phyloP scores from a whole-genome alignment of 1,140 invertebrate genomes.

The Druon quercuslanigerum region DNA sequence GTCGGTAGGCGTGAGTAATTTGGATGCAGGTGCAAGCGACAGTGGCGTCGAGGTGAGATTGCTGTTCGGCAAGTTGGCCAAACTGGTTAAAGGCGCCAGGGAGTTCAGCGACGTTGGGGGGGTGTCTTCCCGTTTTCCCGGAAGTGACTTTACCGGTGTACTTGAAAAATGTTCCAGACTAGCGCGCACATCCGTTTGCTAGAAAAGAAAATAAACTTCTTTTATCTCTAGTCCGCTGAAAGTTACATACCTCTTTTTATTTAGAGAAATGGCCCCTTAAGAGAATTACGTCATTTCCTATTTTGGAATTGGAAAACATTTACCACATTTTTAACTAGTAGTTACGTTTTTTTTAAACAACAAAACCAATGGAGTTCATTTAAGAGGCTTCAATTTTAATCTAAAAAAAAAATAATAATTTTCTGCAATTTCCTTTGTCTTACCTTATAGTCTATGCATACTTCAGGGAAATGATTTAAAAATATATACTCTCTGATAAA shows the following conservation, averaged over 20 bases:
- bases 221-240: neutral
- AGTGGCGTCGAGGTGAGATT: conserved; percentile 70
- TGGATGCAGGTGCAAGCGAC: conserved; percentile 70
- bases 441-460: too few species aligned
- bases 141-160: conserved; percentile 71
- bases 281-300: too few species aligned
- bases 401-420: too few species aligned
- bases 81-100: conserved; percentile 71
- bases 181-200: conserved; percentile 74
- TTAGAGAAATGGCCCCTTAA: neutral
- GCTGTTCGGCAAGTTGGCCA: conserved; percentile 72
- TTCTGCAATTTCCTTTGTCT: too few species aligned
- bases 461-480: too few species aligned
- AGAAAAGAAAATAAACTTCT: conserved; percentile 44
- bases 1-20: conserved; percentile 69
- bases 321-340: too few species aligned
- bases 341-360: too few species aligned
- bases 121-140: conserved; percentile 73
- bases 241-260: neutral
- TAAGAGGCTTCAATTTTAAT: too few species aligned
- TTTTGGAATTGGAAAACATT: too few species aligned
- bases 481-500: too few species aligned
- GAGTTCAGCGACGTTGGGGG: conserved; percentile 72
- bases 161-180: conserved; percentile 73
- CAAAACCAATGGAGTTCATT: too few species aligned